Percentiles rank a stretch among this genome's conserved stretches.
These are phyloP conservation scores for Cephalopachus bancanus DNA, from an alignment of 2,797 vertebrate species.

Conservation along the genomic window DNA sequence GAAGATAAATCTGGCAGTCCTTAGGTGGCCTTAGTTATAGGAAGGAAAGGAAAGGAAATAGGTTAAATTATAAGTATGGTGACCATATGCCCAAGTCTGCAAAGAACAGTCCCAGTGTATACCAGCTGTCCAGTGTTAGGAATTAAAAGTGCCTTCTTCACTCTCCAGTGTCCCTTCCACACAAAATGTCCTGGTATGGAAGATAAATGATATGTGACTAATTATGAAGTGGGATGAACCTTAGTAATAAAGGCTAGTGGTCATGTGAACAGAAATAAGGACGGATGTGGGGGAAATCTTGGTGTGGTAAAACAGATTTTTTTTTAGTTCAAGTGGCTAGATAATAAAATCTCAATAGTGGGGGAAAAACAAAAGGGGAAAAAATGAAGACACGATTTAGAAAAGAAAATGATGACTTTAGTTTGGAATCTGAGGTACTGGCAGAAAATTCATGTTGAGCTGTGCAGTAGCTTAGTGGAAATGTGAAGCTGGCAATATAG, in stretches of 20 bases:
- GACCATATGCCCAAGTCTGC: background rate
- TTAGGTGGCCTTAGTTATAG: background rate
- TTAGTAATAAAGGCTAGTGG: background rate
- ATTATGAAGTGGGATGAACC: background rate
- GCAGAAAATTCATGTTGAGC: slow-evolving; percentile 16
- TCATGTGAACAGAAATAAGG: background rate
- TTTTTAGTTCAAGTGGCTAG: background rate
- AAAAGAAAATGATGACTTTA: slow-evolving; percentile 40
- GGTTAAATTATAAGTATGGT: background rate
- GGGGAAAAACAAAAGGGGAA: background rate
- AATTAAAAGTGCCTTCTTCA: background rate
- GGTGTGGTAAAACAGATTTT: background rate
- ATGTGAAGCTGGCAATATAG: background rate
- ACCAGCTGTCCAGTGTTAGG: background rate
- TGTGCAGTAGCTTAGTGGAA: slow-evolving; percentile 34
- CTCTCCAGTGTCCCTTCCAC: background rate
- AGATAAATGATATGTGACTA: slow-evolving; percentile 29
- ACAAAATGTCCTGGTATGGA: slow-evolving; percentile 26
- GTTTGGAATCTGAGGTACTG: slow-evolving; percentile 45
- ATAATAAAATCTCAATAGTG: slow-evolving; percentile 5
- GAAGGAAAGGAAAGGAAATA: slow-evolving; percentile 16
- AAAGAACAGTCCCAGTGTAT: background rate
- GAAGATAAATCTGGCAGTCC: background rate
- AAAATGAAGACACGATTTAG: slow-evolving; percentile 6
- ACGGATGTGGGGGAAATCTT: background rate